A percentile compares a stretch with the other conserved stretches of the same genome.
Conservation (phyloP, 2,113 vertebrate genomes). For the Cariama cristata region DNA sequence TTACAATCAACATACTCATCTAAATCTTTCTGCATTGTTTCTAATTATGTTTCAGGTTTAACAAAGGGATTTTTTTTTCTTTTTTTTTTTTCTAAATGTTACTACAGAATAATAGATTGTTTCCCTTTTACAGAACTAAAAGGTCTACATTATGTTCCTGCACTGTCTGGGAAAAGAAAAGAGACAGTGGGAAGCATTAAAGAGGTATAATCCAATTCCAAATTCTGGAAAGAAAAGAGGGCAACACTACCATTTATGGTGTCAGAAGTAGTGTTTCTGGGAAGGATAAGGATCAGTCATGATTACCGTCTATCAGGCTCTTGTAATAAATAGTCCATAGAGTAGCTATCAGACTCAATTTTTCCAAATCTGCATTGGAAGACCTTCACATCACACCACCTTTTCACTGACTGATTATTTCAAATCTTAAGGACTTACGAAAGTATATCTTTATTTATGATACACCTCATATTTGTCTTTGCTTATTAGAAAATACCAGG, state of each 20-base stretch:
- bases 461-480: not conserved
- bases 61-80: not conserved
- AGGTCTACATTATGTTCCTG: not conserved
- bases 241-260: not conserved
- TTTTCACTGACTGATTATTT: not conserved
- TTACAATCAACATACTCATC: not conserved
- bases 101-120: not conserved
- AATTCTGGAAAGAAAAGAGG: not conserved
- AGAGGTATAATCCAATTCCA: not conserved
- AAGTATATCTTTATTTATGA: not conserved
- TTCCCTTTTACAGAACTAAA: not conserved
- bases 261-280: not conserved
- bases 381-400: not conserved
- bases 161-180: not conserved
- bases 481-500: not conserved
- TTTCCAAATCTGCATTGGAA: not conserved
- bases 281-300: not conserved
- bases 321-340: not conserved
- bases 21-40: not conserved
- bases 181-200: not conserved
- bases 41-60: not conserved
- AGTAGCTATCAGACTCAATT: not conserved
- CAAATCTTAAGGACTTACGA: not conserved
- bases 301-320: not conserved
- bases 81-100: not conserved